phyloP scores from a whole-genome alignment of 2,797 vertebrate species.

The Phoeniculus purpureus region DNA sequence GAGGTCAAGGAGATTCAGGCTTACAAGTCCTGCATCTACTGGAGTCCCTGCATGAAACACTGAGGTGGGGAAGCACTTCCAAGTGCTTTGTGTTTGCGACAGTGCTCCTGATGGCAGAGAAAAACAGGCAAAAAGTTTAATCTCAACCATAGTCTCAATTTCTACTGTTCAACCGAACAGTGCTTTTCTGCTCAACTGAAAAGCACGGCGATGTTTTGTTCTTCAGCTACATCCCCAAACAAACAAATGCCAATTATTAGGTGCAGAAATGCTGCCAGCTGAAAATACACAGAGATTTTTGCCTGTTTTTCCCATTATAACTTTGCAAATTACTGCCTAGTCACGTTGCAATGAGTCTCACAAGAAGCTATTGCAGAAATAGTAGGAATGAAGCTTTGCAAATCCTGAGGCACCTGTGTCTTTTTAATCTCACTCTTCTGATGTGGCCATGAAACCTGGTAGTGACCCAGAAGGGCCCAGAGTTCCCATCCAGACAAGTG shows the following conservation, averaged over 20 bases:
- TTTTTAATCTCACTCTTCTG: background rate
- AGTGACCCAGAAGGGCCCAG: background rate
- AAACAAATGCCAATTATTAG: background rate
- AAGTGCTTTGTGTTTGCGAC: background rate
- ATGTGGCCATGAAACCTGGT: background rate
- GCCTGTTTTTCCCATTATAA: background rate
- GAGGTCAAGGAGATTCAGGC: background rate
- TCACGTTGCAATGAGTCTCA: background rate
- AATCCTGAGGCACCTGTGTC: background rate
- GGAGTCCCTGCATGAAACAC: background rate
- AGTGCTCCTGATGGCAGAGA: rapidly evolving
- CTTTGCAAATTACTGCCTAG: background rate
- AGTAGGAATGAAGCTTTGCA: background rate
- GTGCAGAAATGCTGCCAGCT: background rate
- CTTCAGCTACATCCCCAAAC: background rate
- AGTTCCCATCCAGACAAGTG: background rate
- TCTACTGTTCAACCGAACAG: background rate
- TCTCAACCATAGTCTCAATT: background rate
- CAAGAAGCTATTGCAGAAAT: background rate
- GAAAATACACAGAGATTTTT: background rate
- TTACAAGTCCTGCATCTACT: background rate
- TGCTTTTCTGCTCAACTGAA: background rate
- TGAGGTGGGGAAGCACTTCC: background rate
- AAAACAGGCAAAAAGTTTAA: background rate
- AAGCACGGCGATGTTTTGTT: rapidly evolving